These are phyloP conservation scores for Leucoptera coffeella DNA, from an alignment of 2,888 invertebrate genomes.

Conservation along the genomic window DNA sequence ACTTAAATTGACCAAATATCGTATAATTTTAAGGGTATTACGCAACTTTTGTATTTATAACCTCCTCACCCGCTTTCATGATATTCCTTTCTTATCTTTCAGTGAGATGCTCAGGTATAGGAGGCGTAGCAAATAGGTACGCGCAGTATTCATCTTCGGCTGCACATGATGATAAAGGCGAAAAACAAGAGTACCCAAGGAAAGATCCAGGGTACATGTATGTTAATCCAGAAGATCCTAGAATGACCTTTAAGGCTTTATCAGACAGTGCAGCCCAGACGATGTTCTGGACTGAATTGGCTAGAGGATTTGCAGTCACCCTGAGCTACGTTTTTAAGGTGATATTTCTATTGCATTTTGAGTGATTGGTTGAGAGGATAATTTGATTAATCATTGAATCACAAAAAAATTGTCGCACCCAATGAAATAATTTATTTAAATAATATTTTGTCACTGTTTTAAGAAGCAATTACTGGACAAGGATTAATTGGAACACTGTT, in stretches of 20 bases:
- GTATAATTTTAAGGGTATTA: slow-evolving; percentile 11
- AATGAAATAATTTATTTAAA: too few relatives aligned
- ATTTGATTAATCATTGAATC: too few relatives aligned
- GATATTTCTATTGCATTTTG: slow-evolving; percentile 3
- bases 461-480: too few relatives aligned
- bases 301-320: slow-evolving; percentile 77
- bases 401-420: too few relatives aligned
- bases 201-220: slow-evolving; percentile 45
- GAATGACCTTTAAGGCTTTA: slow-evolving; percentile 62
- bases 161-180: slow-evolving; percentile 15
- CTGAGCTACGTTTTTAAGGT: slow-evolving; percentile 79
- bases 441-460: too few relatives aligned
- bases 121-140: too few relatives aligned
- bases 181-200: slow-evolving; percentile 26
- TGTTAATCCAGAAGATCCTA: slow-evolving; percentile 60
- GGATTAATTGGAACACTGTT: too few relatives aligned
- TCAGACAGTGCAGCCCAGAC: slow-evolving; percentile 69
- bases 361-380: too few relatives aligned
- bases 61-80: too few relatives aligned
- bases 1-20: too few relatives aligned
- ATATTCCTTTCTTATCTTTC: neutral
- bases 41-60: slow-evolving; percentile 19
- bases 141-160: too few relatives aligned
- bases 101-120: neutral
- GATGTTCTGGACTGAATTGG: slow-evolving; percentile 73